Evolutionary conservation across 2,113 vertebrate genomes (phyloP).

Genomic region (Sclerurus mexicanus): DNA sequence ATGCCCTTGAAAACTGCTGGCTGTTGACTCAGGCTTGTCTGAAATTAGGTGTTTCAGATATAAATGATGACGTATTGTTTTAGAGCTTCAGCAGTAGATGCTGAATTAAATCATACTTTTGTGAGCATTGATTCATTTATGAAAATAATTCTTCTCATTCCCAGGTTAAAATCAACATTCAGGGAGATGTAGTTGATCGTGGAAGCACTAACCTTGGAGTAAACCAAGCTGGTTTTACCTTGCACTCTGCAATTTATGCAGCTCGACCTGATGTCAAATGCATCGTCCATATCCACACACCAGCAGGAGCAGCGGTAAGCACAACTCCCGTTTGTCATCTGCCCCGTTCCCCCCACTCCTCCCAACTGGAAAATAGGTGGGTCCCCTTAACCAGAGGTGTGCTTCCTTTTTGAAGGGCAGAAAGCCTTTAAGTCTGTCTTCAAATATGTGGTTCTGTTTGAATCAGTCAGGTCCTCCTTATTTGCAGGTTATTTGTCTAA

Average conservation of each 20-base stretch:
- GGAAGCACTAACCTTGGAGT: constrained; percentile 96
- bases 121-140: not conserved
- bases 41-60: not conserved
- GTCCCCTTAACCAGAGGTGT: not conserved
- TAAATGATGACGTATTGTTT: not conserved
- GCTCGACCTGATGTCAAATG: constrained; percentile 89
- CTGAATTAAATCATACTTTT: not conserved
- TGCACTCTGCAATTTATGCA: constrained; percentile 91
- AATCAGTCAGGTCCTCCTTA: not conserved
- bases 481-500: not conserved
- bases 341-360: not conserved
- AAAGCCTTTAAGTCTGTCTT: not conserved
- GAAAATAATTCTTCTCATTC: not conserved
- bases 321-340: not conserved
- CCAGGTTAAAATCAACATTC: constrained; percentile 93
- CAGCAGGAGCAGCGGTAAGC: constrained; percentile 92
- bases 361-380: not conserved
- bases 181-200: constrained; percentile 90
- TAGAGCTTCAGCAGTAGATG: not conserved
- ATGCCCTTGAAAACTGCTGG: not conserved
- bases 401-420: not conserved
- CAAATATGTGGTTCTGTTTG: not conserved
- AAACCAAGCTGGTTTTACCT: constrained; percentile 90
- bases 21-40: not conserved
- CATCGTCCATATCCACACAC: constrained; percentile 90